A percentile compares a stretch with the other conserved stretches of the same genome.
phyloP scores from a whole-genome alignment of 2,113 vertebrate genomes.

The human region DNA sequence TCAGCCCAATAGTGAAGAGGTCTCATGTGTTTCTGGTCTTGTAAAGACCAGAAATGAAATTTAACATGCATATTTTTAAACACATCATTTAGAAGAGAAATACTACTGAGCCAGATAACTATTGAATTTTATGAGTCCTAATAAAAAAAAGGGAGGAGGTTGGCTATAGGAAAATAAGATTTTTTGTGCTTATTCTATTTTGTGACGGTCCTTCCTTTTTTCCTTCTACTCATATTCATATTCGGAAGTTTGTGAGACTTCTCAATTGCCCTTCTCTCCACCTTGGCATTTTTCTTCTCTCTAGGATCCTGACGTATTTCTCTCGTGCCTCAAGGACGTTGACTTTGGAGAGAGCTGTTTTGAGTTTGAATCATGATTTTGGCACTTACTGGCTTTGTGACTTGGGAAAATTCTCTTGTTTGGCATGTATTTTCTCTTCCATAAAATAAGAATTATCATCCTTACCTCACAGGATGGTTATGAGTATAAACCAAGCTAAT shows the following conservation, averaged over 20 bases:
- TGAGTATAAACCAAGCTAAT: not conserved
- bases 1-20: not conserved
- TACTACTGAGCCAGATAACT: not conserved
- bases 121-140: not conserved
- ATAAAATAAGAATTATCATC: not conserved
- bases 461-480: not conserved
- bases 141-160: not conserved
- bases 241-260: not conserved
- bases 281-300: not conserved
- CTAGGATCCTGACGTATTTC: not conserved
- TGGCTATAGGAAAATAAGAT: not conserved
- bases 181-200: not conserved
- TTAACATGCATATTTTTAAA: not conserved
- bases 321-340: not conserved
- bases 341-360: not conserved
- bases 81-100: not conserved
- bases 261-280: not conserved
- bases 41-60: not conserved
- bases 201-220: not conserved
- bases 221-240: not conserved
- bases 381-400: conserved; percentile 49
- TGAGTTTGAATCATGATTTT: conserved; percentile 22
- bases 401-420: conserved; percentile 23
- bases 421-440: not conserved
- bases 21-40: not conserved